phyloP scores from a whole-genome alignment of 2,888 invertebrate species.

The Agrochola lota region DNA sequence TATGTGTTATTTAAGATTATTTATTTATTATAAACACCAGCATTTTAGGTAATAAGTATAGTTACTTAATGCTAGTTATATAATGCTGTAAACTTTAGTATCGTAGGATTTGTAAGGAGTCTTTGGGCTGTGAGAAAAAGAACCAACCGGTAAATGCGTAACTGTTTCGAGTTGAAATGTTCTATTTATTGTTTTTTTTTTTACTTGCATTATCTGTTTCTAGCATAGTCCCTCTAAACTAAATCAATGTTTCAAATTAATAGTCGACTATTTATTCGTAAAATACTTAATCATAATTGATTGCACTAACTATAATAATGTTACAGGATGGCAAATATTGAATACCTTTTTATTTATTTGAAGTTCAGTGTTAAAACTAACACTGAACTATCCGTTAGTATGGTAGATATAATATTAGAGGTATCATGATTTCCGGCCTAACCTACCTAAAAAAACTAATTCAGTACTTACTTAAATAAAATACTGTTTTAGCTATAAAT shows the following conservation, averaged over 20 bases:
- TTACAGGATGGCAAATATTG: constrained; percentile 12
- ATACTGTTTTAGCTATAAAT: constrained; percentile 10
- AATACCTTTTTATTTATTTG: constrained; percentile 7
- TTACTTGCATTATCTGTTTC: constrained; percentile 47
- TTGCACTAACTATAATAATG: constrained; percentile 20
- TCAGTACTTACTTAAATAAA: constrained; percentile 1
- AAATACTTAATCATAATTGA: constrained; percentile 29
- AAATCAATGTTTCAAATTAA: constrained; percentile 31
- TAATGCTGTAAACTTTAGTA: constrained; percentile 59
- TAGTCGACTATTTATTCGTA: constrained; percentile 35
- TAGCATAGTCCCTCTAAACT: constrained; percentile 40
- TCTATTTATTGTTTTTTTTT: constrained; percentile 36
- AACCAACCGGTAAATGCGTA: constrained; percentile 66
- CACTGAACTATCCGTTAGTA: constrained; percentile 18
- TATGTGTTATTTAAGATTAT: constrained; percentile 52
- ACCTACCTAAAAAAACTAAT: not conserved
- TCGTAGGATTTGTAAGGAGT: constrained; percentile 61
- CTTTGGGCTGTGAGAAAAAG: constrained; percentile 79
- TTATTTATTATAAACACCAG: constrained; percentile 59
- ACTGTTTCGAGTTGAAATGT: constrained; percentile 34
- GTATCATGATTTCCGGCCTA: constrained; percentile 52
- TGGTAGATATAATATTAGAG: not conserved
- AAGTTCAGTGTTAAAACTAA: constrained; percentile 5
- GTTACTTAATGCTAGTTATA: constrained; percentile 28
- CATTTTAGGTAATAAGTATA: constrained; percentile 48